phyloP scores from a whole-genome alignment of 1,140 invertebrate genomes.

The Drosophila yakuba region DNA sequence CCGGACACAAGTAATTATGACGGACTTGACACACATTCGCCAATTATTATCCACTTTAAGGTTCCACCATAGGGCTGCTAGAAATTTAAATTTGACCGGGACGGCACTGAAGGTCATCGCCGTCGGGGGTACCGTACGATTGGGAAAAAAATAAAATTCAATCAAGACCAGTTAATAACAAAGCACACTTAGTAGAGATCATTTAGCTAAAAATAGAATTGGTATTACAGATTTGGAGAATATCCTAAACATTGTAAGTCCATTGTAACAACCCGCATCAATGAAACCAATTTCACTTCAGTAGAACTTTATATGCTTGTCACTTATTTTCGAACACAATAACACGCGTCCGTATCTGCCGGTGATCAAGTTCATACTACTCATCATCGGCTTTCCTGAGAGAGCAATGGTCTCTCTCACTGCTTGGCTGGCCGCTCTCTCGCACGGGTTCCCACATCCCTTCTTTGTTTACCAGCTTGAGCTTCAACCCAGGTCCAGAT shows the following conservation, averaged over 20 bases:
- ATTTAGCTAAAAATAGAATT: no score
- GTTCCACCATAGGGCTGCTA: constrained; percentile 14
- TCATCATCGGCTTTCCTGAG: no score
- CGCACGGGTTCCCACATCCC: not conserved
- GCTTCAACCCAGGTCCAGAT: not conserved
- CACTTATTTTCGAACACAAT: no score
- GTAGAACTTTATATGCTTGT: no score
- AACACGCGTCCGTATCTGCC: no score
- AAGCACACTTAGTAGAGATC: no score
- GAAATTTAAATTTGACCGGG: constrained; percentile 13
- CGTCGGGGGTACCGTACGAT: not conserved
- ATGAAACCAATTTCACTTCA: no score
- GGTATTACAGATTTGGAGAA: no score
- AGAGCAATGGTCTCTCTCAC: no score
- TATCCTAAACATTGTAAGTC: no score
- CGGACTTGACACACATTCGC: constrained; percentile 4
- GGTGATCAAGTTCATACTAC: no score
- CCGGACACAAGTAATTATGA: constrained; percentile 5
- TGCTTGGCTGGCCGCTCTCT: not conserved
- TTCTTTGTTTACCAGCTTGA: not conserved
- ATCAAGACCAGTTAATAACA: constrained; percentile 16
- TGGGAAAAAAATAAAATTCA: constrained; percentile 21
- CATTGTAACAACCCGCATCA: no score
- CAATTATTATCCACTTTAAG: not conserved
- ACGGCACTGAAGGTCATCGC: not conserved